Base-by-base conservation (phyloP, 2,888 invertebrate species). In the Phyllotreta cruciferae region DNA sequence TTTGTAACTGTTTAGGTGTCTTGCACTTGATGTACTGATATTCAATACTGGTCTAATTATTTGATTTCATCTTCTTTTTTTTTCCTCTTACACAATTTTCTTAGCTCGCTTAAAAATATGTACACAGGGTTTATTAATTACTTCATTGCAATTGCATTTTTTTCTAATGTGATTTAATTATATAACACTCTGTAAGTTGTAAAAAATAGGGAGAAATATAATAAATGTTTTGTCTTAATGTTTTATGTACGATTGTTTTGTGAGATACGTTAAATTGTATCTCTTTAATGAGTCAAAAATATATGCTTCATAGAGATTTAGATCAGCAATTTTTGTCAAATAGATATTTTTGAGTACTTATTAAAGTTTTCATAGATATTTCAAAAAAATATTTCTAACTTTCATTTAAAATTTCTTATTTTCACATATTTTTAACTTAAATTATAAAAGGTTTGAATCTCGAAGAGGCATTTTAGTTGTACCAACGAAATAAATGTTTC, bases 341-440 rank as follows among this genome's bases (percentile, higher is more conserved):
- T 24, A 24, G 2, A 24, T 24, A n/a, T 34, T n/a, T 41, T 37
- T 38, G 56, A 56, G 14, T 45, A 49, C 37, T 41, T 37, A 36
- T 57, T 57, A 34, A 49, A 44, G 34, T 47, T 11, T 47, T 56
- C 47, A 37, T 47, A 56, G 14, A 39, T 56, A 13, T 38, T 56
- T 56, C 45, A 36, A 38, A 13, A 34, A 37, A 45, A 56, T 14
- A 24, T 24, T 24, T 3, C 24, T 13, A 36, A 14, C 37, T 50
- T 41, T 2, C 10, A 10, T 44, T 44, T 44, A 1, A 44, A 8
- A n/a, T n/a, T n/a, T n/a, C n/a, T n/a, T n/a, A n/a, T n/a, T n/a
- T 44, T 44, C 2, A 44, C 10, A 10, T 24, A 24, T 24, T 24
- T 8, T 44, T 1, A 44, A 1, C 7, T 10, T 13, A 6, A 3